Percentiles rank a stretch among this genome's conserved stretches.
Conservation (phyloP, 2,888 invertebrate species). For the Tenthredo distinguenda region DNA sequence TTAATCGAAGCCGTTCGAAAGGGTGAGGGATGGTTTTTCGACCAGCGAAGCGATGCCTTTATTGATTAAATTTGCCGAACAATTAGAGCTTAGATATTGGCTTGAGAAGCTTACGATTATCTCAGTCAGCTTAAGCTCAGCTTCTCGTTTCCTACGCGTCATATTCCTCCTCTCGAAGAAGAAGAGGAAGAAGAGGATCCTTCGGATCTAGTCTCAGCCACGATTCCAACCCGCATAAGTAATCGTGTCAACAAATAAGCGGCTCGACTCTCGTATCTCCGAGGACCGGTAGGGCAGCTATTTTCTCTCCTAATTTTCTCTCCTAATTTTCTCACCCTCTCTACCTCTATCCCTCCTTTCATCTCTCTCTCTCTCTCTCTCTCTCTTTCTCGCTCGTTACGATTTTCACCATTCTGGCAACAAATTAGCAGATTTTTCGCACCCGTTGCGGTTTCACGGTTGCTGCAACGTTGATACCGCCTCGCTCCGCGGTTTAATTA, state of each 20-base stretch:
- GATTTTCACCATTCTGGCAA: not conserved
- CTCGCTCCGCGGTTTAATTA: not conserved
- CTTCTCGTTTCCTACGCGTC: not conserved
- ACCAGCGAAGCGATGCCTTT: no score
- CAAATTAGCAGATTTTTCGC: conserved; percentile 57
- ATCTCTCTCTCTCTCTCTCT: conserved; percentile 14
- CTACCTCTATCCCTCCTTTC: not conserved
- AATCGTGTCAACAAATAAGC: conserved; percentile 60
- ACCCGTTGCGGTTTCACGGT: conserved; percentile 48
- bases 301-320: conserved; percentile 19
- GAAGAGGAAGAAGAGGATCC: not conserved
- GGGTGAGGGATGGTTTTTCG: no score
- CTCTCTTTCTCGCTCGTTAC: not conserved
- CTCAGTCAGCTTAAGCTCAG: not conserved
- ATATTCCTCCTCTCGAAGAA: not conserved
- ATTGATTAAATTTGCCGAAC: not conserved
- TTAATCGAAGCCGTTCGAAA: no score
- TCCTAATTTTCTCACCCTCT: not conserved
- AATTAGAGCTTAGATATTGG: conserved; percentile 2
- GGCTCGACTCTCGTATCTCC: conserved; percentile 55
- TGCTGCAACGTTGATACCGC: conserved; percentile 31
- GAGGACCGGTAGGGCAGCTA: conserved; percentile 50
- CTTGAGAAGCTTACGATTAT: not conserved
- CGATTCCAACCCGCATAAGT: conserved; percentile 57
- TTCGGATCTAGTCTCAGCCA: conserved; percentile 55